Conservation (phyloP, 2,888 invertebrate genomes). For the Acanthopleura granulata region DNA sequence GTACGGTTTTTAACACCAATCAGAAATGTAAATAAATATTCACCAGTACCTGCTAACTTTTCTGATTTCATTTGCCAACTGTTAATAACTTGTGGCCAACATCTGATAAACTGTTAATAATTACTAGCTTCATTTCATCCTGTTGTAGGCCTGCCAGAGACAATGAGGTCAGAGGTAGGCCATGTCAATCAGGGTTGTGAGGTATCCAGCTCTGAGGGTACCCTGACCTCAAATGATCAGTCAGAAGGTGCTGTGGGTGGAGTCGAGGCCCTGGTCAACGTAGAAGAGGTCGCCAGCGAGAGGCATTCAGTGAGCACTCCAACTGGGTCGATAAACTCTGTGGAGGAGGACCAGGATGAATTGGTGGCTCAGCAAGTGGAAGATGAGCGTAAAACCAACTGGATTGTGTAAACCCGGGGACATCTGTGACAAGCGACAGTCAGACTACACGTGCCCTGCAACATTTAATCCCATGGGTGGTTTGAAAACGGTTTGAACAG, state of each 20-base stretch:
- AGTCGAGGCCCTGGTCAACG: conserved; percentile 26
- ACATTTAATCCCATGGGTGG: no score
- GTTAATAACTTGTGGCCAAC: no score
- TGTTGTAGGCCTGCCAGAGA: conserved; percentile 38
- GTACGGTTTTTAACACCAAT: no score
- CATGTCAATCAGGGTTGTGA: conserved; percentile 26
- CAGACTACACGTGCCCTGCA: no score
- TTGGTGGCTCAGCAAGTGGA: background rate
- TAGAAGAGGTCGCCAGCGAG: conserved; percentile 13
- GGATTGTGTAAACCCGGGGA: conserved; percentile 3
- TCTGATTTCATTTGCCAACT: no score
- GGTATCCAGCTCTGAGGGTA: background rate
- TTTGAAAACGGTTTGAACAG: no score
- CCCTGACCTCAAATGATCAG: conserved; percentile 8
- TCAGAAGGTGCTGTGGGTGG: conserved; percentile 40
- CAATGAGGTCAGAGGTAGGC: conserved; percentile 29
- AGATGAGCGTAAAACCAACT: background rate
- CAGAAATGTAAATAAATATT: no score
- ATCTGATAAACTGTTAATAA: background rate
- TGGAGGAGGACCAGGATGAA: background rate
- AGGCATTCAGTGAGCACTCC: background rate
- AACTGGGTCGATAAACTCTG: background rate
- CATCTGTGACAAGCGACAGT: no score
- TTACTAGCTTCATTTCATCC: background rate
- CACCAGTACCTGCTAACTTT: no score